A percentile compares a stretch with the other conserved stretches of the same genome.
phyloP scores from a whole-genome alignment of 2,113 vertebrate species.

The Pithys albifrons region DNA sequence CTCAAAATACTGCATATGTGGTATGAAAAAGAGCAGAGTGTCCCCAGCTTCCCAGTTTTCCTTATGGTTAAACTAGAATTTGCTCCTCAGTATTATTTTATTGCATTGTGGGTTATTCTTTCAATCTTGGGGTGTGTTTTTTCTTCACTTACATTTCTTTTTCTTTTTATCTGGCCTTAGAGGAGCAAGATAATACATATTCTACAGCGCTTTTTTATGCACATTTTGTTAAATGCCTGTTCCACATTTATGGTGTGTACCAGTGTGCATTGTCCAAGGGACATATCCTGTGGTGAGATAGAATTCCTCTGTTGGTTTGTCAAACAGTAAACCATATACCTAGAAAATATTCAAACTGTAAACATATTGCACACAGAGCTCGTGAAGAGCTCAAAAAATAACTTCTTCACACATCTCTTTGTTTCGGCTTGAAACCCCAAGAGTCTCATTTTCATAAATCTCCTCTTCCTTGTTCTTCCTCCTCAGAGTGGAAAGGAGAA shows the following conservation, averaged over 20 bases:
- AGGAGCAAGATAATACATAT: background rate
- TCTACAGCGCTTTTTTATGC: background rate
- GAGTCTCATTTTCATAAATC: background rate
- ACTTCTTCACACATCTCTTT: background rate
- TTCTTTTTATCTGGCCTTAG: background rate
- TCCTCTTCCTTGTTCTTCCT: background rate
- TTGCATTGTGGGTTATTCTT: background rate
- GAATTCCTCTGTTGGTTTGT: background rate
- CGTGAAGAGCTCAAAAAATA: background rate
- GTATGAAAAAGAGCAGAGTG: background rate
- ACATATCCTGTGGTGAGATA: background rate
- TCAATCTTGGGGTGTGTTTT: background rate
- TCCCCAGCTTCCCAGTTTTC: background rate
- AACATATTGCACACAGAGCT: background rate
- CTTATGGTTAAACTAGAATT: background rate
- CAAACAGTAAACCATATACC: background rate
- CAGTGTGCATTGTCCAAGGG: background rate
- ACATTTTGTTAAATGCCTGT: background rate
- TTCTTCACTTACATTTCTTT: background rate
- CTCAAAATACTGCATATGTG: background rate
- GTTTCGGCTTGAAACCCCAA: background rate
- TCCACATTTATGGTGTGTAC: background rate
- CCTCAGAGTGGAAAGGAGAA: background rate
- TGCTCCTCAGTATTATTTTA: background rate
- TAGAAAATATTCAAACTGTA: background rate